Evolutionary conservation across 2,113 vertebrate genomes (phyloP).

Genomic region (Python bivittatus): DNA sequence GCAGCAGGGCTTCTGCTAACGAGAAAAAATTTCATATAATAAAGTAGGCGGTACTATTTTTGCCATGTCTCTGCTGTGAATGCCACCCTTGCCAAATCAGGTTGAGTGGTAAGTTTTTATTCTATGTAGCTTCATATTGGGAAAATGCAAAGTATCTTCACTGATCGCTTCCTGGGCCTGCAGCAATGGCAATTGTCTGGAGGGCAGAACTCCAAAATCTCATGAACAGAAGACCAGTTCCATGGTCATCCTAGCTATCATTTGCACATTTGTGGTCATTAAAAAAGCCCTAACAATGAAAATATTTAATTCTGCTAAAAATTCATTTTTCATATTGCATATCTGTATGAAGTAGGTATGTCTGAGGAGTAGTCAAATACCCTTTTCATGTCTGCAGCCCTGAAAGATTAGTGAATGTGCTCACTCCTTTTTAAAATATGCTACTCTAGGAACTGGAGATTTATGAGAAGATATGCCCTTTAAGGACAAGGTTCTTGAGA

Average conservation of each 20-base stretch:
- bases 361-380: no score
- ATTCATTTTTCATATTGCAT: no score
- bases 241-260: neutral
- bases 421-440: no score
- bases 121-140: neutral
- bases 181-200: neutral
- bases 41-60: slow-evolving; percentile 27
- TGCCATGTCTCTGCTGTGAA: slow-evolving; percentile 47
- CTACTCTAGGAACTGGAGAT: no score
- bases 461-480: no score
- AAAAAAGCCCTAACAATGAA: slow-evolving; percentile 14
- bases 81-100: neutral
- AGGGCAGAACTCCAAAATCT: neutral
- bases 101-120: neutral
- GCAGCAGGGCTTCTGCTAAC: neutral
- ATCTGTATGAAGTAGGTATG: no score
- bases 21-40: slow-evolving; percentile 3
- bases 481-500: no score
- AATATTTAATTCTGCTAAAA: slow-evolving; percentile 18
- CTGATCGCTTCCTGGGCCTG: neutral
- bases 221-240: neutral
- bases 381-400: no score
- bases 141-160: neutral
- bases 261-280: slow-evolving; percentile 50
- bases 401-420: no score